Conservation (phyloP, 92 coral and sea anemone species). For the Metridium senile region DNA sequence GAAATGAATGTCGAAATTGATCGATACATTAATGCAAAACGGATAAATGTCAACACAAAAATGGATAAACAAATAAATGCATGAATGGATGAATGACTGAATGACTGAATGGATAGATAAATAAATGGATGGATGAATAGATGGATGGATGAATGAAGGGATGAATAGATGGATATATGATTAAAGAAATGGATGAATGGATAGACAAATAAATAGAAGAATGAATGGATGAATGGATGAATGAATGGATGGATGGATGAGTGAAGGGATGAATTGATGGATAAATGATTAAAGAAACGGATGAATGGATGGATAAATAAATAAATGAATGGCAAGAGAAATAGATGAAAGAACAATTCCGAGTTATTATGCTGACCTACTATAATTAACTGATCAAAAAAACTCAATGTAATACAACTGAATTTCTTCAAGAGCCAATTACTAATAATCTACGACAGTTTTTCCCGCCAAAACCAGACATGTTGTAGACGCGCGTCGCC, state of each 20-base stretch:
- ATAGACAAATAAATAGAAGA: not conserved
- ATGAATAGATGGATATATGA: not conserved
- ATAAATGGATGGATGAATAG: not conserved
- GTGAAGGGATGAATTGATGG: not conserved
- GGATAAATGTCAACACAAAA: not conserved
- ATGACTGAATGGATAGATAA: not conserved
- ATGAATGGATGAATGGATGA: not conserved
- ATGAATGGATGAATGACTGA: not conserved
- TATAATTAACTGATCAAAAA: too few relatives aligned
- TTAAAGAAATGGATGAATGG: not conserved
- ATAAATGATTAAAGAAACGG: not conserved
- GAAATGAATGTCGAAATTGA: not conserved
- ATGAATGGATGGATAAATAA: not conserved
- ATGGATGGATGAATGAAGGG: not conserved
- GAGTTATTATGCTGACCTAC: too few relatives aligned
- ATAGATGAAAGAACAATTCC: not conserved
- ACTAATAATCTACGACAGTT: not conserved
- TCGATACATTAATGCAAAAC: not conserved
- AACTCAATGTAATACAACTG: too few relatives aligned
- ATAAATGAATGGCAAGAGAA: not conserved
- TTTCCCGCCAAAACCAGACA: not conserved
- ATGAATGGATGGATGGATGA: not conserved
- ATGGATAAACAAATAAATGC: not conserved
- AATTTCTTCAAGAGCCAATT: not conserved
- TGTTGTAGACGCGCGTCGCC: too few relatives aligned